Percentiles rank a stretch among this genome's conserved stretches.
Evolutionary conservation across 2,888 invertebrate species (phyloP).

Genomic region (Amblyteles armatorius): DNA sequence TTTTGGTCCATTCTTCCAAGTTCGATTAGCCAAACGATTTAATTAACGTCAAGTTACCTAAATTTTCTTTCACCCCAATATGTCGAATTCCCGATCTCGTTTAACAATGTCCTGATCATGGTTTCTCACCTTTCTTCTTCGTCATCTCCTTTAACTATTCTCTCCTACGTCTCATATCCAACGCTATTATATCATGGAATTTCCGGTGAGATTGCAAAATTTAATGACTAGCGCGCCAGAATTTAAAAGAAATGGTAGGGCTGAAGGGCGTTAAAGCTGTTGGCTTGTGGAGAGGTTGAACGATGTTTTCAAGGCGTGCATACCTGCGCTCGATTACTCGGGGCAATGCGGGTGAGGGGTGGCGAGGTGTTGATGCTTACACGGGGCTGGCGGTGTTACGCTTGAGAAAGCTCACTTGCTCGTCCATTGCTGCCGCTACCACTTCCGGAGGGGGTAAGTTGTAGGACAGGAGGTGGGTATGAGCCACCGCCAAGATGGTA

Average conservation of each 20-base stretch:
- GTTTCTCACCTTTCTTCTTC: not conserved
- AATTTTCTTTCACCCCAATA: not conserved
- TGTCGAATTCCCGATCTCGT: not conserved
- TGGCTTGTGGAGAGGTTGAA: constrained; percentile 29
- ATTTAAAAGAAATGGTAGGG: constrained; percentile 44
- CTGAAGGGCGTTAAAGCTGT: constrained; percentile 35
- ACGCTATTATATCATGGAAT: constrained; percentile 18
- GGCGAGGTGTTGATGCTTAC: constrained; percentile 46
- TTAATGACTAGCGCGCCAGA: constrained; percentile 53
- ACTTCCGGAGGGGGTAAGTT: not conserved
- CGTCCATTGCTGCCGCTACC: constrained; percentile 23
- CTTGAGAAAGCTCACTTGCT: constrained; percentile 57
- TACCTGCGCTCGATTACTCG: constrained; percentile 38
- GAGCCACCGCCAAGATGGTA: constrained; percentile 57
- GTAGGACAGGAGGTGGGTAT: constrained; percentile 33
- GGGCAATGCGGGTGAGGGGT: constrained; percentile 1
- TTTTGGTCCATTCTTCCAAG: not conserved
- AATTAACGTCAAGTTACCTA: not conserved
- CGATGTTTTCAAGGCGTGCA: constrained; percentile 56
- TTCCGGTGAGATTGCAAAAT: constrained; percentile 60
- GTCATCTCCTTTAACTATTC: not conserved
- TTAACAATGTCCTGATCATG: not conserved
- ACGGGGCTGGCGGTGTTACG: constrained; percentile 29
- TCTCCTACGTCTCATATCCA: not conserved
- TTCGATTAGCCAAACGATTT: not conserved